phyloP scores from a whole-genome alignment of 92 coral and sea anemone genomes.

The Epizoanthus illoricatus region DNA sequence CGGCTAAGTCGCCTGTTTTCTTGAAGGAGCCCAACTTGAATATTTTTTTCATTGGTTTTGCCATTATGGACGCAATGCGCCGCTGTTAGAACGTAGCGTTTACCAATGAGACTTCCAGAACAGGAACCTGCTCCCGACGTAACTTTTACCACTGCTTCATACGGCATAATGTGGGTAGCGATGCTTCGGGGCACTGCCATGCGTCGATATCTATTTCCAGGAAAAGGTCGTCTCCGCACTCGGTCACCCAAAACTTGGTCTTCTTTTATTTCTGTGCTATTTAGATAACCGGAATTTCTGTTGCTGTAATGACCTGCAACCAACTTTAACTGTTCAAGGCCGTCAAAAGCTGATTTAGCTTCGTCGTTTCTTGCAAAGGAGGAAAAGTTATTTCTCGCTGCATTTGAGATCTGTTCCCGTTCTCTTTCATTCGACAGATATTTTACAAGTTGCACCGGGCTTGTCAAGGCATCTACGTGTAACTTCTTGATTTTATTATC shows the following conservation, averaged over 20 bases:
- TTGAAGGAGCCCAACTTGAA: constrained; percentile 37
- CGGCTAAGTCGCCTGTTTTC: background rate
- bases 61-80: constrained; percentile 34
- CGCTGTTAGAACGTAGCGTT: constrained; percentile 4
- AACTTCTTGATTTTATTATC: too few relatives aligned
- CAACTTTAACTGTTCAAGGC: too few relatives aligned
- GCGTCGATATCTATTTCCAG: background rate
- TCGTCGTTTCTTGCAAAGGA: too few relatives aligned
- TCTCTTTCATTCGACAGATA: too few relatives aligned
- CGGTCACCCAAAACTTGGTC: background rate
- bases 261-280: background rate
- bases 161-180: constrained; percentile 19
- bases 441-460: too few relatives aligned
- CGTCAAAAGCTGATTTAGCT: too few relatives aligned
- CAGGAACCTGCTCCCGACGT: background rate
- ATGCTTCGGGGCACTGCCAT: background rate
- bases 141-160: constrained; percentile 26
- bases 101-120: constrained; percentile 18
- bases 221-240: background rate
- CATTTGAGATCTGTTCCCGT: too few relatives aligned
- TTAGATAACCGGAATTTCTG: background rate
- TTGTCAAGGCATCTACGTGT: too few relatives aligned
- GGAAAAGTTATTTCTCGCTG: too few relatives aligned
- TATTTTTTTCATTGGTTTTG: constrained; percentile 1
- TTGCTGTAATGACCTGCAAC: background rate